Evolutionary conservation across 2,888 invertebrate species (phyloP), one percentile per base, ranked within the genome.

Genomic region (Hymenopus coronatus): DNA sequence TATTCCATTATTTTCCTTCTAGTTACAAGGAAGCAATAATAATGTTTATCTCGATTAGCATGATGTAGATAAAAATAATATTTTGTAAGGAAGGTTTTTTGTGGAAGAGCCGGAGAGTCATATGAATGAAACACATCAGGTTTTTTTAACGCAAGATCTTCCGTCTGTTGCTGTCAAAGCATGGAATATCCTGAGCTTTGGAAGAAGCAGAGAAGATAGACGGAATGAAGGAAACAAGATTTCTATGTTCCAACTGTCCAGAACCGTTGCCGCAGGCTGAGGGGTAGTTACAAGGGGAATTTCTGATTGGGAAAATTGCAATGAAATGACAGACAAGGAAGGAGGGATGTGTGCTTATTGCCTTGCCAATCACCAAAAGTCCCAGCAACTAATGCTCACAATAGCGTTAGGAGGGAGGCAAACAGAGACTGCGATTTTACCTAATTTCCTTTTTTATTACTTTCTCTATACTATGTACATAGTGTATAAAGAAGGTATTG

Each of bases 301-400:
- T 82, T 88, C 89, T 90, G 90, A 90, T 90, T 90, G 90, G 89
- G 90, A 90, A 90, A 90, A 90, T 90, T 90, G 90, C 89, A 88
- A 89, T 89, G 90, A 90, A 90, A 90, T 90, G 89, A 90, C 86
- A 83, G 85, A 87, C 90, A 90, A 90, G 89, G 90, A 90, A 84
- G 88, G 15, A 70, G 54, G 54, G 54, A 70, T 6, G 20, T 70
- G 54, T 20, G 54, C 54, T 70, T 70, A 70, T 70, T 70, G 54
- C 25, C 54, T 70, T 70, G 54, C 54, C 40, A 70, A 70, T 70
- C 54, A 70, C 25, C 54, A 6, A 70, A 70, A 4, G 15, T 25
- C 25, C 25, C 20, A 25, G 6, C 54, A 70, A 25, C 25, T 70
- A 25, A 70, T 70, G 54, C 4, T 70, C 20, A 25, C 20, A 70